Evolutionary conservation across 2,797 vertebrate genomes (phyloP).

Genomic region (Helicolenus hilgendorfi): DNA sequence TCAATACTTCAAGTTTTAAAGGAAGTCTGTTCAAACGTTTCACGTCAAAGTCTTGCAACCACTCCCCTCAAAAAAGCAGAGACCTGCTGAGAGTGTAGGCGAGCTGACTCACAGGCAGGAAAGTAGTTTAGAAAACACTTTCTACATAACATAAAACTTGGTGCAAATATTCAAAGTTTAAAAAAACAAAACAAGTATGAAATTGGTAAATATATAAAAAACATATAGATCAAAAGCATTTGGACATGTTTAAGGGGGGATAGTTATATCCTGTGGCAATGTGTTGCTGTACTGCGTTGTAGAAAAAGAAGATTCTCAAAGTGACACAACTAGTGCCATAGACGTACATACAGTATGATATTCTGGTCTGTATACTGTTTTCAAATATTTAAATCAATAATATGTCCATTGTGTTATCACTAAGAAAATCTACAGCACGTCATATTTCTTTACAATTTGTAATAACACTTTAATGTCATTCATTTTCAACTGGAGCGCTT

Average conservation of each 20-base stretch:
- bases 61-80: background rate
- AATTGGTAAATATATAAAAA: background rate
- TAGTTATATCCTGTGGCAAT: background rate
- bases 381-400: background rate
- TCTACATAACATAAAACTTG: background rate
- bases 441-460: background rate
- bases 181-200: background rate
- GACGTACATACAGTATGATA: background rate
- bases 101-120: conserved; percentile 10
- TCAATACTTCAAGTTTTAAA: conserved; percentile 3
- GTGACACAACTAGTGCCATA: background rate
- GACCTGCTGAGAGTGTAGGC: conserved; percentile 27
- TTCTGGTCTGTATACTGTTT: background rate
- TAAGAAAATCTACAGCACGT: background rate
- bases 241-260: too few relatives aligned
- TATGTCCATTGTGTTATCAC: background rate
- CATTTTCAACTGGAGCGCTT: background rate
- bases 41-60: background rate
- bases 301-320: background rate
- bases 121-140: background rate
- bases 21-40: background rate
- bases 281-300: background rate
- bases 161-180: background rate
- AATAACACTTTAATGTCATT: background rate
- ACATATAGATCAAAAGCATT: background rate